Base-by-base conservation (phyloP, 2,888 invertebrate species). In the Scaeva pyrastri region DNA sequence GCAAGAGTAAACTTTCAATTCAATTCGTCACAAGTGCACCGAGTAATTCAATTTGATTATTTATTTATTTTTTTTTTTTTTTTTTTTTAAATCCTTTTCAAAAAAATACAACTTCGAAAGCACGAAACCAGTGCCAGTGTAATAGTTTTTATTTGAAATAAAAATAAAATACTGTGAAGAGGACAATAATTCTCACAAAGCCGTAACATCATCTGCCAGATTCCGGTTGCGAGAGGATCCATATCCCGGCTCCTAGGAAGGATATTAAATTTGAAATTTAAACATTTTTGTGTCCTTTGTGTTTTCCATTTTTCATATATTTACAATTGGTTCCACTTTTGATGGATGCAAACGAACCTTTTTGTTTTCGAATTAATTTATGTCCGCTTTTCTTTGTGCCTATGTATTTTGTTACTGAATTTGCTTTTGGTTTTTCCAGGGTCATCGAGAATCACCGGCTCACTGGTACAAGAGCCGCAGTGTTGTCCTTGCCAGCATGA, bases 401-500 rank as follows among this genome's bases (percentile, higher is more conserved):
- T n/a, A 62, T 26, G 62, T 68, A 19, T 26, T 74, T 71, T 82
- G 3, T 14, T 56, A 0, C 36, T 56, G 56, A 56, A 55, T n/a
- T 26, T 14, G 12, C 4, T 56, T 43, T 45, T 58, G 12, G 4
- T 68, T 43, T 21, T 88, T 88, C n/a, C 89, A 93, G 93, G 92
- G 93, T 66, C 90, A 91, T 77, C 90, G 93, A 75, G 93, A 93
- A 76, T 94, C 95, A 0, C 94, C 94, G 26, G 95, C 95, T 0
- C 96, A 96, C 88, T 97, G 97, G 97, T 97, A 97, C 93, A 97
- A 97, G 90, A 96, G 96, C 79, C 93, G 97, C 81, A 97, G 97
- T 1, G 96, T 97, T 2, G 96, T 97, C 21, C 93, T 97, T 88
- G 97, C 97, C 4, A 97, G 97, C 92, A 97, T 97, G 96, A 97